A percentile compares a stretch with the other conserved stretches of the same genome.
These are phyloP conservation scores for Sciurus carolinensis DNA, from an alignment of 2,797 vertebrate genomes.

Conservation along the genomic window DNA sequence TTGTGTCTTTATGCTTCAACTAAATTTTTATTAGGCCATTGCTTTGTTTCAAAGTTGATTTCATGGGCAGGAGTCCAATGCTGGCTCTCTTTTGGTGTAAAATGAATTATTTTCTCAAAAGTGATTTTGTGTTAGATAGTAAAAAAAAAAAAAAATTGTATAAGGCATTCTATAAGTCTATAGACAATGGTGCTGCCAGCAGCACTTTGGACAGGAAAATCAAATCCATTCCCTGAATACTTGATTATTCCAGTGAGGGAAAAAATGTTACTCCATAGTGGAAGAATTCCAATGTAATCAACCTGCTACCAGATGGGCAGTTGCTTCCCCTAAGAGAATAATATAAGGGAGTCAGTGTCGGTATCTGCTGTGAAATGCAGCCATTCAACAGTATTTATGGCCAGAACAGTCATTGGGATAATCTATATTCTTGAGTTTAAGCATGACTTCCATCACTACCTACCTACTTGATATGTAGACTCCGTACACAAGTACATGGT, in stretches of 20 bases:
- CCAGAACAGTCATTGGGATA: background rate
- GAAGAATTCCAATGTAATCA: conserved; percentile 63
- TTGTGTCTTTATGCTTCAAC: background rate
- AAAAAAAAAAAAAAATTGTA: background rate
- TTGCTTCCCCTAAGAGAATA: background rate
- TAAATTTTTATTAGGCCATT: background rate
- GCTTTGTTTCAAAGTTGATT: background rate
- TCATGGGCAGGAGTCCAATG: background rate
- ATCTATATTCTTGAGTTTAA: conserved; percentile 30
- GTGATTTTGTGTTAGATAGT: background rate
- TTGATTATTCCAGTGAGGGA: background rate
- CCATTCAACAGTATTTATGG: background rate
- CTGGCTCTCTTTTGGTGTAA: background rate
- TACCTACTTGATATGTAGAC: background rate
- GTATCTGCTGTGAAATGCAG: background rate
- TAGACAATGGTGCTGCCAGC: background rate
- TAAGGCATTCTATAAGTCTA: background rate
- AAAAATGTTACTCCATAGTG: conserved; percentile 27
- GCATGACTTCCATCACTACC: background rate
- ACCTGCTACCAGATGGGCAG: conserved; percentile 14
- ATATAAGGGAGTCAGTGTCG: background rate
- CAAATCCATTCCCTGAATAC: conserved; percentile 16
- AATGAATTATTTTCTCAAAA: conserved; percentile 23
- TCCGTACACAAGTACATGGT: background rate
- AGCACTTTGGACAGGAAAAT: conserved; percentile 42